phyloP scores from a whole-genome alignment of 2,888 invertebrate species.

The Odontomyia ornata region DNA sequence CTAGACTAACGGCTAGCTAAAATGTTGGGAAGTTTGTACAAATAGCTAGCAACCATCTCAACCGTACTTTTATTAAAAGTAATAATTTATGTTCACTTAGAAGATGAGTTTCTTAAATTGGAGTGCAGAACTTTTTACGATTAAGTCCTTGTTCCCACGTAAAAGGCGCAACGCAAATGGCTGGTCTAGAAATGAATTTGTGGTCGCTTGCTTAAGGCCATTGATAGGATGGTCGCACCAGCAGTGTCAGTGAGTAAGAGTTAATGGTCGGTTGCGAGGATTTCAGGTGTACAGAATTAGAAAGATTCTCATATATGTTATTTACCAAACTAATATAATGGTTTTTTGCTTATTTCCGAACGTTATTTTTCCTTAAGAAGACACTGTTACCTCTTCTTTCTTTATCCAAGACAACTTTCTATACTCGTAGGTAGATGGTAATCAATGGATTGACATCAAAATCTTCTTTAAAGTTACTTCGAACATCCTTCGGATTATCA shows the following conservation, averaged over 20 bases:
- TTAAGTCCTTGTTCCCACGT: constrained; percentile 5
- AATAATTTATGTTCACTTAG: constrained; percentile 49
- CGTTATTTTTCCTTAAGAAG: no score
- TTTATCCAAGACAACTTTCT: no score
- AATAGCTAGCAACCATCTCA: constrained; percentile 24
- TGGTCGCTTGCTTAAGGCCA: neutral
- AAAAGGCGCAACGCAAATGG: neutral
- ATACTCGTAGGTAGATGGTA: no score
- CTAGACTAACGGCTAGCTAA: constrained; percentile 18
- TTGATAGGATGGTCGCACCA: neutral
- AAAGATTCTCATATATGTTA: no score
- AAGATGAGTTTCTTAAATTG: constrained; percentile 47
- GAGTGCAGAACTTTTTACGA: constrained; percentile 43
- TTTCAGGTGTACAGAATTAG: neutral
- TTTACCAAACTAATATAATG: no score
- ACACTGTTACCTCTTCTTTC: no score
- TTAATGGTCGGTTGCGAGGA: neutral
- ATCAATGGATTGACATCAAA: no score
- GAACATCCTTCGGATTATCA: no score
- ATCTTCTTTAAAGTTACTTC: no score
- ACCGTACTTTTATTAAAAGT: constrained; percentile 48
- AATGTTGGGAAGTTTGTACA: neutral
- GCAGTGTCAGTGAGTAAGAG: neutral
- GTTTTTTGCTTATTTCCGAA: no score
- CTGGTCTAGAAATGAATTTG: constrained; percentile 7